Percentiles rank a stretch among this genome's conserved stretches.
Evolutionary conservation across 1,140 invertebrate genomes (phyloP).

Genomic region (Platorchestia sp.): DNA sequence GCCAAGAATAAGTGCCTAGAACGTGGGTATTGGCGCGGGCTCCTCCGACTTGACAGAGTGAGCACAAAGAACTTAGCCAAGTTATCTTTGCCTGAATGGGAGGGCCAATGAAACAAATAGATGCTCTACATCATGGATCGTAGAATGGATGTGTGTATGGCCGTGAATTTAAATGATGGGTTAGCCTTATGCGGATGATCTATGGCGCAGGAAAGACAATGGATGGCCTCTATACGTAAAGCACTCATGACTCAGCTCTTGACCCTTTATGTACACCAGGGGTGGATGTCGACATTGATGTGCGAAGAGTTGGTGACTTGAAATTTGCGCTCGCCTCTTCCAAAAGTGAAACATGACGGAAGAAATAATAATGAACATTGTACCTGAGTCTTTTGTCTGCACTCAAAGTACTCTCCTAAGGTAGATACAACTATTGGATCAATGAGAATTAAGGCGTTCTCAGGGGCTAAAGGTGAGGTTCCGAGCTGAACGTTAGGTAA

Average conservation of each 20-base stretch:
- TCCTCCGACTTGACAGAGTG: not conserved
- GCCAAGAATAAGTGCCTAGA: not conserved
- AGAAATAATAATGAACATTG: too few species aligned
- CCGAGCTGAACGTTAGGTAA: too few species aligned
- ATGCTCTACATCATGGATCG: conserved; percentile 2
- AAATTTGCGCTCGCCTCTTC: not conserved
- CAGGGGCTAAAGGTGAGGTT: too few species aligned
- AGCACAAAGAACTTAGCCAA: not conserved
- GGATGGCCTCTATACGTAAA: not conserved
- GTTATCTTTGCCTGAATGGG: too few species aligned
- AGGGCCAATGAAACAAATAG: conserved; percentile 19
- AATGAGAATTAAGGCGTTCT: too few species aligned
- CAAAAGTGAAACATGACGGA: too few species aligned
- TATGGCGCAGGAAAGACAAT: conserved; percentile 13
- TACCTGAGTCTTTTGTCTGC: too few species aligned
- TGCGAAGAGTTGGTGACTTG: not conserved
- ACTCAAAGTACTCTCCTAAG: too few species aligned
- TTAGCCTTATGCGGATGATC: conserved; percentile 17
- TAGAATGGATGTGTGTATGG: conserved; percentile 29
- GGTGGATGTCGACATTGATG: not conserved
- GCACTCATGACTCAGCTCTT: conserved; percentile 41
- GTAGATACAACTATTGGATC: too few species aligned
- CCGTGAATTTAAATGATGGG: conserved; percentile 28
- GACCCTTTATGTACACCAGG: not conserved
- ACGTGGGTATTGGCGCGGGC: not conserved